A percentile compares a stretch with the other conserved stretches of the same genome.
Conservation (phyloP, 2,797 vertebrate species). For the Scyliorhinus canicula region DNA sequence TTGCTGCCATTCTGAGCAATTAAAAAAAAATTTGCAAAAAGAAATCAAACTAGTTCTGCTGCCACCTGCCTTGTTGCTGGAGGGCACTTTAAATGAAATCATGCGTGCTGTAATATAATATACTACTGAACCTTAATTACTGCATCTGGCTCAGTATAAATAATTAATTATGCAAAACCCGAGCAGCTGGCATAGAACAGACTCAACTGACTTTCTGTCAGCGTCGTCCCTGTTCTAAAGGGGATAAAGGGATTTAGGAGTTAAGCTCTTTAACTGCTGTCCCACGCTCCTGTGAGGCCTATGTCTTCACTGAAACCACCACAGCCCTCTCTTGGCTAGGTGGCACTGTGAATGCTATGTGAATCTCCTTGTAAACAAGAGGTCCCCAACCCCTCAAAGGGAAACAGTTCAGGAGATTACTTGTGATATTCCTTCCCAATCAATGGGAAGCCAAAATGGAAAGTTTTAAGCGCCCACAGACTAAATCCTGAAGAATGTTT, state of each 20-base stretch:
- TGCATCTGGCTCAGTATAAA: constrained; percentile 92
- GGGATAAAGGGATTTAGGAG: constrained; percentile 78
- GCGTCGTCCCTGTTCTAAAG: constrained; percentile 68
- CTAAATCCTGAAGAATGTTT: constrained; percentile 16
- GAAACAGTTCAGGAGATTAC: constrained; percentile 28
- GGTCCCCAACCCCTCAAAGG: constrained; percentile 23
- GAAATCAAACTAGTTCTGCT: constrained; percentile 1
- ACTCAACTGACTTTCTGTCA: constrained; percentile 92
- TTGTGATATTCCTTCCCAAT: constrained; percentile 26
- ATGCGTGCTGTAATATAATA: constrained; percentile 96
- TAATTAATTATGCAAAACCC: constrained; percentile 99
- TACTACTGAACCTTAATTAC: constrained; percentile 99
- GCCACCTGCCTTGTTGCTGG: constrained; percentile 26
- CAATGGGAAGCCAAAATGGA: not conserved
- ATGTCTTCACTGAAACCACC: constrained; percentile 57
- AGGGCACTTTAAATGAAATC: constrained; percentile 78
- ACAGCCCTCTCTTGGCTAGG: constrained; percentile 59
- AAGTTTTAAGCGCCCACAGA: not conserved
- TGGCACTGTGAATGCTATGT: constrained; percentile 54
- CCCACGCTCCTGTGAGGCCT: constrained; percentile 59
- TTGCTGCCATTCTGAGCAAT: not conserved
- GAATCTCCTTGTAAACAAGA: constrained; percentile 52
- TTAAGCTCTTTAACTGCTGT: constrained; percentile 74
- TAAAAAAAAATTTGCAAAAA: not conserved
- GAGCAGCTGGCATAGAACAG: constrained; percentile 93